Evolutionary conservation across 2,113 vertebrate species (phyloP).

Genomic region (Ptilorrhoa leucosticta): DNA sequence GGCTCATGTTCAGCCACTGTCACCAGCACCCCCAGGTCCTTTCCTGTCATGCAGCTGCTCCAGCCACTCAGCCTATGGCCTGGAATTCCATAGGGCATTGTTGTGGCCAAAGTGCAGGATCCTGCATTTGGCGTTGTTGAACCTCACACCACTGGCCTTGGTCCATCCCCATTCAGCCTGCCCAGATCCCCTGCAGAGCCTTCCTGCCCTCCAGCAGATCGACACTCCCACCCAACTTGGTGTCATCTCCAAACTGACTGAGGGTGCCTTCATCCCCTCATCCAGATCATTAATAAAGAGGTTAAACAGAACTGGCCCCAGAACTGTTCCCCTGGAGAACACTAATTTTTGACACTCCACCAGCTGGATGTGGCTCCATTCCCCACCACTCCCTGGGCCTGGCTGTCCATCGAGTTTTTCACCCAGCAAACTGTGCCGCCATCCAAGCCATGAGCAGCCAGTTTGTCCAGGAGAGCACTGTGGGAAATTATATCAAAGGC

Average conservation of each 20-base stretch:
- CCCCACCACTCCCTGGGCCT: background rate
- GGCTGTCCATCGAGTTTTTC: background rate
- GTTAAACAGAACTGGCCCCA: background rate
- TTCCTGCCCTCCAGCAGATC: background rate
- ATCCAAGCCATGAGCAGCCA: background rate
- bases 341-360: background rate
- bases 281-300: background rate
- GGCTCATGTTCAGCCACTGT: background rate
- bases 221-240: background rate
- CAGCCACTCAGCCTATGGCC: rapidly evolving
- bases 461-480: background rate
- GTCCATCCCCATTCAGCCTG: background rate
- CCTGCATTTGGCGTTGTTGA: rapidly evolving
- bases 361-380: background rate
- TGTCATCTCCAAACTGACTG: background rate
- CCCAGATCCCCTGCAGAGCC: background rate
- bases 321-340: background rate
- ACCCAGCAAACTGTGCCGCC: no score
- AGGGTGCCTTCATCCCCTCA: background rate
- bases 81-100: background rate
- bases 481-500: background rate
- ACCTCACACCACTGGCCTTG: rapidly evolving
- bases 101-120: background rate
- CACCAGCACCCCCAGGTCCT: background rate
- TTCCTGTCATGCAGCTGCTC: background rate